A percentile compares a stretch with the other conserved stretches of the same genome.
These are phyloP conservation scores for Hypercompe scribonia DNA, from an alignment of 2,888 invertebrate species.

Conservation along the genomic window DNA sequence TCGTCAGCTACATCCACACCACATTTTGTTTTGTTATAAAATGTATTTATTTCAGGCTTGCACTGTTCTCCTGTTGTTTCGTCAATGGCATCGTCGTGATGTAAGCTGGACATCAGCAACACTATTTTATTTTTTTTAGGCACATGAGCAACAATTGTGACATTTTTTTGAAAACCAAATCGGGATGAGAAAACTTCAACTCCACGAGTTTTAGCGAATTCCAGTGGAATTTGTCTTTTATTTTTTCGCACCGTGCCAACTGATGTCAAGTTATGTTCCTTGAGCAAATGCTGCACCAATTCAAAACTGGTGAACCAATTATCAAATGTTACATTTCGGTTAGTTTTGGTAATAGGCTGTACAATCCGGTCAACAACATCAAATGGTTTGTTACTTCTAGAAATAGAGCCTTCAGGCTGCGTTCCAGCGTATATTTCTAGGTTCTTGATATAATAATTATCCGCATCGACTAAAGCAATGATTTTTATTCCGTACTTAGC, in stretches of 20 bases:
- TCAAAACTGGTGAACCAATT: too few relatives aligned
- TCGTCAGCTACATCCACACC: slow-evolving; percentile 6
- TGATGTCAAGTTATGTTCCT: too few relatives aligned
- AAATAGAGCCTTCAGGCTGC: slow-evolving; percentile 34
- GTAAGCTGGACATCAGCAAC: slow-evolving; percentile 17
- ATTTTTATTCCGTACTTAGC: slow-evolving; percentile 44
- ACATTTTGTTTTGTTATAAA: slow-evolving; percentile 19
- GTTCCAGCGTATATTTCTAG: slow-evolving; percentile 43
- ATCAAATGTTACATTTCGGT: slow-evolving; percentile 25
- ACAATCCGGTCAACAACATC: slow-evolving; percentile 30
- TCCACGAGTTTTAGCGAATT: slow-evolving; percentile 6
- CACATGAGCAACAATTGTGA: slow-evolving; percentile 17
- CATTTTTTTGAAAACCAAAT: slow-evolving; percentile 22
- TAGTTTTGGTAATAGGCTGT: slow-evolving; percentile 16
- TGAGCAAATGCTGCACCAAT: too few relatives aligned
- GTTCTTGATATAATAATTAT: slow-evolving; percentile 32
- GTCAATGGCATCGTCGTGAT: slow-evolving; percentile 20
- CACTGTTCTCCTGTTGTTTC: not conserved
- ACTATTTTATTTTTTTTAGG: slow-evolving; percentile 23
- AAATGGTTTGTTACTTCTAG: slow-evolving; percentile 27
- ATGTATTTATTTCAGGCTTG: slow-evolving; percentile 21
- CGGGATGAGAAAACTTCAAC: slow-evolving; percentile 3
- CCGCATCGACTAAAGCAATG: slow-evolving; percentile 37
- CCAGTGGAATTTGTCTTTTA: slow-evolving; percentile 25
- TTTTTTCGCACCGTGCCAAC: not conserved